Base-by-base conservation (phyloP, 2,888 invertebrate genomes). In the Chaitophorus viminalis region DNA sequence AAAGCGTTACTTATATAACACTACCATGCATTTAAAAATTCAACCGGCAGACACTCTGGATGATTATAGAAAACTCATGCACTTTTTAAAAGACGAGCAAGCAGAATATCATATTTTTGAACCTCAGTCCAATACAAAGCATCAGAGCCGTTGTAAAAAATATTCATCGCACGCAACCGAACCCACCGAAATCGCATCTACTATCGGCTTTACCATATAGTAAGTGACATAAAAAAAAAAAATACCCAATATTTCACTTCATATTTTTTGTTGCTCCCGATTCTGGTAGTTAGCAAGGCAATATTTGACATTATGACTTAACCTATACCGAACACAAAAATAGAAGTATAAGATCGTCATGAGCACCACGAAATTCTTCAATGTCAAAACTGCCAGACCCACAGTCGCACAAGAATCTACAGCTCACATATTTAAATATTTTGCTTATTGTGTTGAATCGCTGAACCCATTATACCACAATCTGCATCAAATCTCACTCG, bases 241-340 rank as follows among this genome's bases (percentile, higher is more conserved):
- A 46, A 76, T 36, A 76, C 33, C 81, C 39, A 81, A 82, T 39
- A 82, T 3, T 29, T 3, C 39, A 46, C 82, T 82, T 11, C 82
- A 52, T 82, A 82, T 82, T 82, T 46, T 82, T 36, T n/a, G 68
- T 68, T 72, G 82, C n/a, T 68, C 39, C 82, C 25, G 70, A 77
- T 54, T 11, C 1, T 31, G n/a, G n/a, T n/a, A n/a, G 70, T 29
- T 3, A 29, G 25, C 9, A 82, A 82, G 4, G 46, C 18, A 17
- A 82, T 39, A 31, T 82, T 46, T 75, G 33, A 75, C 3, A 46
- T 70, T 0, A 52, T 21, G 2, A 17, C 14, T n/a, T n/a, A n/a
- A n/a, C n/a, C n/a, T 6, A 21, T 82, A 31, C 39, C 39, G 31
- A 25, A 39, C 1, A 82, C 29, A 70, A 46, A 81, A 70, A 39